These are phyloP conservation scores for Nineta flava DNA, from an alignment of 2,888 invertebrate species.

Conservation along the genomic window DNA sequence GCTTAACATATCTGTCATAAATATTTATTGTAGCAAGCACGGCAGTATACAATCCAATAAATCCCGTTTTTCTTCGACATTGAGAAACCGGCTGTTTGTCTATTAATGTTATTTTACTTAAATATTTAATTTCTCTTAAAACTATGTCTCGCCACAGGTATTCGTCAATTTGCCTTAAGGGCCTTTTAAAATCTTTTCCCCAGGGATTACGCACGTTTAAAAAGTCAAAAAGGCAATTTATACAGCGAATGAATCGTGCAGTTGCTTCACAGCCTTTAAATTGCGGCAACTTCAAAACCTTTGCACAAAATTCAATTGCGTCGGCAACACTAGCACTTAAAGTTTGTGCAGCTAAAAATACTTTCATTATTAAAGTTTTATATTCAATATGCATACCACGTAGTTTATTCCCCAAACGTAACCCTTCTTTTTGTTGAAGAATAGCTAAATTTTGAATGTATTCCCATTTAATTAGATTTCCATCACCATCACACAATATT, in stretches of 20 bases:
- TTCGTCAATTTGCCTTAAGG: slow-evolving; percentile 7
- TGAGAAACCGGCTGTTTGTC: neutral
- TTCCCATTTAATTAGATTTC: neutral
- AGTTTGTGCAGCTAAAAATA: slow-evolving; percentile 11
- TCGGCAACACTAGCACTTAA: slow-evolving; percentile 11
- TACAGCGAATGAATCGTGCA: slow-evolving; percentile 12
- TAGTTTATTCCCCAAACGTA: slow-evolving; percentile 9
- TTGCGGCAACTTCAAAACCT: neutral
- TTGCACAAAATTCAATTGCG: slow-evolving; percentile 7
- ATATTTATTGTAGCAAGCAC: neutral
- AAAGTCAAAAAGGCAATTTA: slow-evolving; percentile 15
- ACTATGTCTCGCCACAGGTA: neutral
- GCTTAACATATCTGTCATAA: neutral
- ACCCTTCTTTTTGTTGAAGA: slow-evolving; percentile 8
- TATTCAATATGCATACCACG: slow-evolving; percentile 8
- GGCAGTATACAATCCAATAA: neutral
- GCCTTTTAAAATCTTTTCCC: slow-evolving; percentile 14
- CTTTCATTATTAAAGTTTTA: slow-evolving; percentile 11
- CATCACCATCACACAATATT: neutral
- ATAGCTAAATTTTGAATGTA: neutral
- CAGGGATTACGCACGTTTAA: slow-evolving; percentile 14
- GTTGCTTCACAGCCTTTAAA: slow-evolving; percentile 12
- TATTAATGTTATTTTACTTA: neutral
- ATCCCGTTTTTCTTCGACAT: neutral
- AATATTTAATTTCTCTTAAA: neutral